Percentiles rank a stretch among this genome's conserved stretches.
These are phyloP conservation scores for Autographa pulchrina DNA, from an alignment of 2,888 invertebrate genomes.

Conservation along the genomic window DNA sequence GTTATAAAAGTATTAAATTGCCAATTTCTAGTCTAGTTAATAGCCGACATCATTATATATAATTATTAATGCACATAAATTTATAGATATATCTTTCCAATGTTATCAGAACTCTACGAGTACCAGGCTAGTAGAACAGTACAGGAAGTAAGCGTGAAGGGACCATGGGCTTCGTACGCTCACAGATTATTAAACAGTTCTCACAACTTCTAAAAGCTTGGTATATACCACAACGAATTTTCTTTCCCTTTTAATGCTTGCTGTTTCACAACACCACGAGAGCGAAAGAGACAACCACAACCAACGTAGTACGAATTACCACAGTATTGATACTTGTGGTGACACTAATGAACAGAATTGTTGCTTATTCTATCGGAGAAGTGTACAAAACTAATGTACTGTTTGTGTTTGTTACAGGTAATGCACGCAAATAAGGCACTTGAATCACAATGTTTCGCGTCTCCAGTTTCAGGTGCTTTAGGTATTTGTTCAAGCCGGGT, in stretches of 20 bases:
- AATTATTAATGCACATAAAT: slow-evolving; percentile 19
- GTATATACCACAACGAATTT: slow-evolving; percentile 55
- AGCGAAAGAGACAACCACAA: slow-evolving; percentile 36
- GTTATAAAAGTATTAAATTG: slow-evolving; percentile 23
- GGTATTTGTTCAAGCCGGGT: neutral
- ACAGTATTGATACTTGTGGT: slow-evolving; percentile 51
- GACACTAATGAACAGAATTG: slow-evolving; percentile 57
- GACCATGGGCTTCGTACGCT: slow-evolving; percentile 66
- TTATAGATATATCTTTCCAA: slow-evolving; percentile 47
- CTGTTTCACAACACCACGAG: slow-evolving; percentile 36
- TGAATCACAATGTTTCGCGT: slow-evolving; percentile 17
- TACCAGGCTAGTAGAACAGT: slow-evolving; percentile 63
- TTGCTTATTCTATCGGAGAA: slow-evolving; percentile 48
- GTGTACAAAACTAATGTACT: slow-evolving; percentile 50
- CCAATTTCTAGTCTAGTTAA: slow-evolving; percentile 26
- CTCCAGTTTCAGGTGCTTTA: neutral
- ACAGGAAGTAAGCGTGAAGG: slow-evolving; percentile 69
- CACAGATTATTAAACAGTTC: slow-evolving; percentile 79
- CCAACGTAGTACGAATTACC: slow-evolving; percentile 46
- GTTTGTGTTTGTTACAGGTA: slow-evolving; percentile 63
- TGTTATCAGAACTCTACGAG: slow-evolving; percentile 50
- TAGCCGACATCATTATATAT: slow-evolving; percentile 29
- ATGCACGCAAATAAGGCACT: slow-evolving; percentile 31
- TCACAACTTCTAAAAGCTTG: slow-evolving; percentile 65
- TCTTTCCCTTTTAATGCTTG: slow-evolving; percentile 46